Evolutionary conservation across 2,888 invertebrate species (phyloP).

Genomic region (Agapostemon virescens): DNA sequence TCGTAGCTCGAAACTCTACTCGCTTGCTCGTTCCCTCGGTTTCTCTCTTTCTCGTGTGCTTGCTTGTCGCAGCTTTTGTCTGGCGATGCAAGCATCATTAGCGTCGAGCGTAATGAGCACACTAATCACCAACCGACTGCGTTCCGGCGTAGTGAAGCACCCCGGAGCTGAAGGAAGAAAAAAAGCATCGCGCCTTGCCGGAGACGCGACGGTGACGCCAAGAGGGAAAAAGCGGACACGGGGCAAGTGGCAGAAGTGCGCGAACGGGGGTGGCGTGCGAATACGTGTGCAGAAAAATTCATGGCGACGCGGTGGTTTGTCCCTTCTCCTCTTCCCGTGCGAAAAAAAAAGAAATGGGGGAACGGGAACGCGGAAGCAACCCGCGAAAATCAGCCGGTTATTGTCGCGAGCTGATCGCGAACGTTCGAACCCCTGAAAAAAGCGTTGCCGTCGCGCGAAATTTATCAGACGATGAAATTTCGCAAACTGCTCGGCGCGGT

Average conservation of each 20-base stretch:
- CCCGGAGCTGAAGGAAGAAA: slow-evolving; percentile 53
- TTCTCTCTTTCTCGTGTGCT: slow-evolving; percentile 51
- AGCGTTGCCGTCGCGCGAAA: not conserved
- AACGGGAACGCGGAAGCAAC: slow-evolving; percentile 14
- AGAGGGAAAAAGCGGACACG: slow-evolving; percentile 57
- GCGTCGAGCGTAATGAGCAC: slow-evolving; percentile 78
- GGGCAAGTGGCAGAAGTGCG: slow-evolving; percentile 57
- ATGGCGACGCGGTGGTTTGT: slow-evolving; percentile 27
- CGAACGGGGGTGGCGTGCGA: slow-evolving; percentile 13
- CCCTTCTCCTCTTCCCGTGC: not conserved
- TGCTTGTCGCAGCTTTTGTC: slow-evolving; percentile 72
- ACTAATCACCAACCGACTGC: slow-evolving; percentile 78
- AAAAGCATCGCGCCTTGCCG: slow-evolving; percentile 52
- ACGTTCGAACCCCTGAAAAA: not conserved
- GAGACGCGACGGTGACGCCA: slow-evolving; percentile 53
- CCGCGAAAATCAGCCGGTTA: slow-evolving; percentile 24
- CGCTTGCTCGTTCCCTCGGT: not conserved
- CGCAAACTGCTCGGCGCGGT: not conserved
- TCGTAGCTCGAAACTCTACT: slow-evolving; percentile 22
- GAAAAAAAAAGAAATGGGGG: too few relatives aligned
- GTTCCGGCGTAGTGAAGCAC: slow-evolving; percentile 61
- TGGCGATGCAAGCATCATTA: slow-evolving; percentile 78
- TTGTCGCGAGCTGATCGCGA: slow-evolving; percentile 14
- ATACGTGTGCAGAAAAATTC: slow-evolving; percentile 36
- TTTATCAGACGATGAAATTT: not conserved